Percentiles rank a stretch among this genome's conserved stretches.
phyloP scores from a whole-genome alignment of 2,797 vertebrate genomes.

The Rhyacichthys aspro region DNA sequence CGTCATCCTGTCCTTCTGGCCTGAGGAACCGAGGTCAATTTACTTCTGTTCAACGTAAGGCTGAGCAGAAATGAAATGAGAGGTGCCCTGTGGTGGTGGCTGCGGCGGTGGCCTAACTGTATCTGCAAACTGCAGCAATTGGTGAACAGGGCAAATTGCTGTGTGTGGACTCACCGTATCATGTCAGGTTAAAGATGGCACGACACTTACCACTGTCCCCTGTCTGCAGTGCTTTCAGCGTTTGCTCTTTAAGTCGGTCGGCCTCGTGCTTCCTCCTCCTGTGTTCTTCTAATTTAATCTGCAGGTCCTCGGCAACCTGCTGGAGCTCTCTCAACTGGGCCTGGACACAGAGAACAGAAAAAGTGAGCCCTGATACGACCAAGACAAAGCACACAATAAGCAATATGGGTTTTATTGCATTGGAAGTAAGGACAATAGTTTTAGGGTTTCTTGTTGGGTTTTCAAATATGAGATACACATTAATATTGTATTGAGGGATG shows the following conservation, averaged over 20 bases:
- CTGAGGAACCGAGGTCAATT: constrained; percentile 45
- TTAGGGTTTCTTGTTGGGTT: no score
- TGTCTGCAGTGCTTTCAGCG: constrained; percentile 45
- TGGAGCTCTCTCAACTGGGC: constrained; percentile 74
- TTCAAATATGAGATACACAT: no score
- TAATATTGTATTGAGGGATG: no score
- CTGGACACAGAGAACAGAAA: constrained; percentile 41
- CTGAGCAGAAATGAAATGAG: constrained; percentile 53
- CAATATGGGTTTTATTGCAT: no score
- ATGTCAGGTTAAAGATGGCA: constrained; percentile 25
- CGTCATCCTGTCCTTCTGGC: constrained; percentile 50
- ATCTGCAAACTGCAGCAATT: constrained; percentile 30
- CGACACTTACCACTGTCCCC: constrained; percentile 51
- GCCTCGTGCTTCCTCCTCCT: constrained; percentile 64
- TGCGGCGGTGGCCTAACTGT: constrained; percentile 22
- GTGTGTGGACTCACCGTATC: constrained; percentile 38
- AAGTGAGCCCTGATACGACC: neutral
- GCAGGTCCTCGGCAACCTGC: constrained; percentile 70
- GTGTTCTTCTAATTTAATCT: constrained; percentile 72
- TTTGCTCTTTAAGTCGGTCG: constrained; percentile 58
- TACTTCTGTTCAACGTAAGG: constrained; percentile 33
- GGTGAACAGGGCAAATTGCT: constrained; percentile 30
- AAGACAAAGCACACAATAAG: neutral
- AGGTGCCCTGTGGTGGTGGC: constrained; percentile 36
- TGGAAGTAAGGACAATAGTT: no score